phyloP scores from a whole-genome alignment of 2,797 vertebrate genomes.

The Karalla daura region DNA sequence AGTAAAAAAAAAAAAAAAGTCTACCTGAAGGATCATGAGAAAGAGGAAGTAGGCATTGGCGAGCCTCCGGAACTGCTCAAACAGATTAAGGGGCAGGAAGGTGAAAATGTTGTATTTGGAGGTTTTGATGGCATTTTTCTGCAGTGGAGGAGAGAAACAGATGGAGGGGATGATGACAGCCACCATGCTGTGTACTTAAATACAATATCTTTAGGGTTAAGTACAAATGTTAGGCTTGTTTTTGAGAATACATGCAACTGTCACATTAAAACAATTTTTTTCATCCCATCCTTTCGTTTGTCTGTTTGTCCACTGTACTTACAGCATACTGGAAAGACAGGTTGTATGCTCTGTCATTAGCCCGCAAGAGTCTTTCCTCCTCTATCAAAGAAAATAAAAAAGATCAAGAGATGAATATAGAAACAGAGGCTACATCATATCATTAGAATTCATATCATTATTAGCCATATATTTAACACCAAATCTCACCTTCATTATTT shows the following conservation, averaged over 20 bases:
- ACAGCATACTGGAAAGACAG: slow-evolving; percentile 89
- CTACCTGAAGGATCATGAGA: slow-evolving; percentile 86
- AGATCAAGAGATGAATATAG: not conserved
- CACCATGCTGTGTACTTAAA: not conserved
- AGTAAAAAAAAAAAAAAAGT: not conserved
- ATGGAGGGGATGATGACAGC: not conserved
- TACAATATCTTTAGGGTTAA: no score
- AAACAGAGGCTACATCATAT: no score
- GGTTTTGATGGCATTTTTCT: slow-evolving; percentile 94
- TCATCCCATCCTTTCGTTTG: no score
- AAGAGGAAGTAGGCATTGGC: slow-evolving; percentile 92
- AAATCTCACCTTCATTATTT: slow-evolving; percentile 77
- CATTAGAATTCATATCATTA: no score
- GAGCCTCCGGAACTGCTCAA: slow-evolving; percentile 93
- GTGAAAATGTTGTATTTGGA: slow-evolving; percentile 92
- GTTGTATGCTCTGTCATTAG: slow-evolving; percentile 91
- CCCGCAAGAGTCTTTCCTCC: slow-evolving; percentile 87
- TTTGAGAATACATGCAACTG: no score
- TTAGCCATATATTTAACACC: no score
- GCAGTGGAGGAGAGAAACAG: slow-evolving; percentile 25
- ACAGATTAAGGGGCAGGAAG: slow-evolving; percentile 94
- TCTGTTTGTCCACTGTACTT: slow-evolving; percentile 66
- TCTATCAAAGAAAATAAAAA: slow-evolving; percentile 70
- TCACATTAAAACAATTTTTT: not conserved
- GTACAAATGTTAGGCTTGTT: no score